Base-by-base conservation (phyloP, 2,113 vertebrate genomes). In the Oncorhynchus kisutch region DNA sequence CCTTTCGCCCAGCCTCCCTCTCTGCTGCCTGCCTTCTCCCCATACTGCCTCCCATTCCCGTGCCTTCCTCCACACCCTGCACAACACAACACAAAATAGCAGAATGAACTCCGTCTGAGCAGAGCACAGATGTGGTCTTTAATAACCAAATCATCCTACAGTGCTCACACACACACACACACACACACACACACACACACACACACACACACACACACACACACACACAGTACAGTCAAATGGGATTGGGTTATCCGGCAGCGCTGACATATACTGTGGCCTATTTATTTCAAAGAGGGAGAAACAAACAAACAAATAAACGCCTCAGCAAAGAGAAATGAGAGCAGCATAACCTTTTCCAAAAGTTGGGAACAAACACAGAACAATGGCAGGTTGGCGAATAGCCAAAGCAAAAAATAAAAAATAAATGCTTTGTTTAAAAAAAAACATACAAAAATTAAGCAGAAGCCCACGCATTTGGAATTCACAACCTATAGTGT, bases 321-420 rank as follows among this genome's bases (percentile, higher is more conserved):
- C 4, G 65, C 65, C 62, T 25, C 34, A 25, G 67, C 51, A 59
- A 78, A 83, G 77, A 81, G 81, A 84, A 72, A 77, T 82, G 82
- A 69, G 49, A 69, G 14, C 31, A 84, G 79, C 60, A 31, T 75
- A 78, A 84, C 80, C 81, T 85, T 85, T 89, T 81, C 82, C 69
- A 60, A 77, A 54, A 76, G 74, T 59, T 45, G 34, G 65, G 24
- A 54, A 67, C 70, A 76, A 68, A 72, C 67, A 77, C 79, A 62
- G 74, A 68, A 45, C 62, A 70, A 2, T 84, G 59, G 74, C 76
- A 84, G 54, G 54, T 57, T 57, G 54, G 54, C 54, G 1, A 79
- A 80, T 71, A 81, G 72, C 72, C 72, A 82, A 90, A 86, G 65
- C 27, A 14, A 73, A 72, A 14, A 70, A 82, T 70, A 65, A 67